Conservation (phyloP, 2,113 vertebrate genomes). For the Gobio gobio region DNA sequence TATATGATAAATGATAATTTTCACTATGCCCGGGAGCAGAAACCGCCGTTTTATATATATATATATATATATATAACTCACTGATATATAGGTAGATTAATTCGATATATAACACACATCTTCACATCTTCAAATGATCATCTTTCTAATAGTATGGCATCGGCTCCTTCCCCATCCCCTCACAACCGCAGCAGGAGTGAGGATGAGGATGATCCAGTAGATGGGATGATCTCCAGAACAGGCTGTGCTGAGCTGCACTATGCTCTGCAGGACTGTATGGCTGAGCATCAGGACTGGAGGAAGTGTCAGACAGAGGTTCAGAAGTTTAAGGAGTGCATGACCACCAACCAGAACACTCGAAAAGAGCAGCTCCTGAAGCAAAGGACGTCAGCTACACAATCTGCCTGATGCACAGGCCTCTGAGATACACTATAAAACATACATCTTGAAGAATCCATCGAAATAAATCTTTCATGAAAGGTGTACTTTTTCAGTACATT, state of each 20-base stretch:
- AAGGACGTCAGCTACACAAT: constrained; percentile 34
- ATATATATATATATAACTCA: too few relatives aligned
- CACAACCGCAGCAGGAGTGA: constrained; percentile 77
- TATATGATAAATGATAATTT: too few relatives aligned
- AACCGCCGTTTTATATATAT: too few relatives aligned
- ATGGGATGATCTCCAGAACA: constrained; percentile 82
- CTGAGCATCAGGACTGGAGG: constrained; percentile 89
- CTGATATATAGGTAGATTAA: too few relatives aligned
- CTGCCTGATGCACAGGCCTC: neutral
- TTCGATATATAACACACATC: neutral
- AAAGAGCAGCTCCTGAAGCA: constrained; percentile 69
- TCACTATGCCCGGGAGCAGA: too few relatives aligned
- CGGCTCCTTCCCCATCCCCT: constrained; percentile 68
- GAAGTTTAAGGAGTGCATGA: constrained; percentile 89
- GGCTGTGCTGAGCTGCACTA: constrained; percentile 86
- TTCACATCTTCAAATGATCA: neutral
- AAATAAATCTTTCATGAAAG: too few relatives aligned
- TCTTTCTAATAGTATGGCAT: constrained; percentile 71
- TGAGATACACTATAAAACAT: neutral
- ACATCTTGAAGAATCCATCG: neutral
- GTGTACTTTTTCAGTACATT: too few relatives aligned
- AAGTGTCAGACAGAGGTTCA: constrained; percentile 83
- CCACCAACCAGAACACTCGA: constrained; percentile 70
- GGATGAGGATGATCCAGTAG: constrained; percentile 85
- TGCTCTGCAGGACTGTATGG: constrained; percentile 92